Base-by-base conservation (phyloP, 1,140 invertebrate species). In the Rhynchophorus ferrugineus region DNA sequence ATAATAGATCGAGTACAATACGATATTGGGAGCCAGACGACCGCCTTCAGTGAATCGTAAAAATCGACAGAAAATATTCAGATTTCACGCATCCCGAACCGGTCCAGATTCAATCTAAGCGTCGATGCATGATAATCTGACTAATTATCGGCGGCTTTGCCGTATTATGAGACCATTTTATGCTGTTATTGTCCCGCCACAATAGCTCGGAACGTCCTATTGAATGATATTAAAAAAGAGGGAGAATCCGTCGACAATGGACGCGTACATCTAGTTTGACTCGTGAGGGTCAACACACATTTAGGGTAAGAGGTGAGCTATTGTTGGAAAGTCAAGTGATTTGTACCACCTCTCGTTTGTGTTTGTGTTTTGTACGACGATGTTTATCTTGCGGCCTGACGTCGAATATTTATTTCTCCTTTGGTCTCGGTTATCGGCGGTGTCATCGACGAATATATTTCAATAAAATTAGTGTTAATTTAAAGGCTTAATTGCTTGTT, bases 361-460 rank as follows among this genome's bases (percentile, higher is more conserved):
- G 56, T 58, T 55, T 58, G 49, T 58, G 47, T 54, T 46, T 57
- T 41, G 18, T 50, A 39, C n/a, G n/a, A 35, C 35, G 54, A 51
- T 56, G 55, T 56, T 55, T 50, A 52, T 61, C 53, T 45, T 47
- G 44, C 43, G n/a, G 50, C 47, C 29, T 58, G 36, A 33, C 46
- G 43, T 8, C 16, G 20, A 35, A 53, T 47, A 54, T 55, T 55
- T 55, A 49, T 55, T 44, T 55, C 46, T 44, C 13, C 21, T 21
- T 21, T 16, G 13, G 53, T 18, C 33, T 20, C 46, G 21, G 45
- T 49, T 55, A 49, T 49, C 46, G 1, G 3, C 18, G 37, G 41
- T 61, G 60, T 62, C 58, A 62, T 62, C 60, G 49, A 49, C 51
- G 58, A 51, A 62, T 62, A 60, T 43, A 59, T 61, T 61, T 59